Evolutionary conservation across 2,888 invertebrate species (phyloP).

Genomic region (Sinotaia quadrata): DNA sequence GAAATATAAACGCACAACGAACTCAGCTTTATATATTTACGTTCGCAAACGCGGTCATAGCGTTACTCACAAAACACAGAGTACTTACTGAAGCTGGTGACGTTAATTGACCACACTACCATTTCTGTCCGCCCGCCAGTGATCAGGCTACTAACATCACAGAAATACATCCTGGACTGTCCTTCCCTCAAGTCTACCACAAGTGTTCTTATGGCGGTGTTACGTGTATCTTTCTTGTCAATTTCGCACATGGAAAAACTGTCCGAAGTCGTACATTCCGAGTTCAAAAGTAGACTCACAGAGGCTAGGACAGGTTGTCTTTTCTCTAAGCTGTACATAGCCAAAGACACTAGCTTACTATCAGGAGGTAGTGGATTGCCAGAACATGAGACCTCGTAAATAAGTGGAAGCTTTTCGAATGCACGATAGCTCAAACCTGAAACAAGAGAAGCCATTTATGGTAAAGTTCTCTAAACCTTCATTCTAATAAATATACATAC

Average conservation of each 20-base stretch:
- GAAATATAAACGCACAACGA: too few species aligned
- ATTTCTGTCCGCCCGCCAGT: not conserved
- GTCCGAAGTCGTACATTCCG: conserved; percentile 9
- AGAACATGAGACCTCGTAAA: conserved; percentile 6
- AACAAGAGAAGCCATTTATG: not conserved
- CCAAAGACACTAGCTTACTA: not conserved
- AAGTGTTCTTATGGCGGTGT: not conserved
- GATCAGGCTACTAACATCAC: not conserved
- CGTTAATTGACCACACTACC: not conserved
- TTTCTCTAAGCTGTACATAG: not conserved
- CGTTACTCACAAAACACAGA: too few species aligned
- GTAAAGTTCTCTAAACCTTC: not conserved
- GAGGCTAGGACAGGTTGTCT: not conserved
- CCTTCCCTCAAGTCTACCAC: conserved; percentile 9
- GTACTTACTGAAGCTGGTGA: not conserved
- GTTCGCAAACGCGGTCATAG: too few species aligned
- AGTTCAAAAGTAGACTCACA: not conserved
- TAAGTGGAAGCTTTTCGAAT: conserved; percentile 12
- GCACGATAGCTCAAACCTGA: conserved; percentile 9
- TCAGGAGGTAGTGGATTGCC: conserved; percentile 1
- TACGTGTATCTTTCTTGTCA: conserved; percentile 4
- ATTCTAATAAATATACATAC: not conserved
- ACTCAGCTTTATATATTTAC: too few species aligned
- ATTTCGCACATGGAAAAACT: conserved; percentile 5
- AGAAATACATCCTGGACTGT: not conserved